Evolutionary conservation across 92 coral and sea anemone species (phyloP).

Genomic region (Porites evermanni): DNA sequence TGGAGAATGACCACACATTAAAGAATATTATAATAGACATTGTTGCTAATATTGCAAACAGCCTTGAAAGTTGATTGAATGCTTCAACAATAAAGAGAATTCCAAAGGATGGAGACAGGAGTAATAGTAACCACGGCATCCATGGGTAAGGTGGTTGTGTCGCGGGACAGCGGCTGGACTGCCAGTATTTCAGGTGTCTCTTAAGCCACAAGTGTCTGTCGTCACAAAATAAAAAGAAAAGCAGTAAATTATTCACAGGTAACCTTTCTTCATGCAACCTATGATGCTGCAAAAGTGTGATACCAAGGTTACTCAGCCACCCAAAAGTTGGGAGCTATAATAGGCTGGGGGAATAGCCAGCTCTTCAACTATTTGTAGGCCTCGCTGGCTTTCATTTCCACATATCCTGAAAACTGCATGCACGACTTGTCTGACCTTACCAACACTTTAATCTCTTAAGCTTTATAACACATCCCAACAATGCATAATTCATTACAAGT

Average conservation of each 20-base stretch:
- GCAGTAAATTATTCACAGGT: not conserved
- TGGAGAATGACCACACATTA: slow-evolving; percentile 71
- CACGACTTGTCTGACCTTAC: too few relatives aligned
- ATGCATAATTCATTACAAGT: too few relatives aligned
- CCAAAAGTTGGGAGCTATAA: too few relatives aligned
- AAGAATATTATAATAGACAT: slow-evolving; percentile 40
- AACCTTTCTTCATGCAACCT: not conserved
- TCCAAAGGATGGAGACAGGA: slow-evolving; percentile 64
- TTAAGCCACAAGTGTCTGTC: slow-evolving; percentile 77
- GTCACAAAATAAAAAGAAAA: not conserved
- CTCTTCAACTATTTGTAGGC: too few relatives aligned
- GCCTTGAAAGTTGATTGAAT: slow-evolving; percentile 51
- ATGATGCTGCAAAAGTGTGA: not conserved
- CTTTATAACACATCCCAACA: too few relatives aligned
- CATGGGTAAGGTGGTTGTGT: slow-evolving; percentile 70
- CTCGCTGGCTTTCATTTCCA: too few relatives aligned
- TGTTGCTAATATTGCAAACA: slow-evolving; percentile 48
- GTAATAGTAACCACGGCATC: slow-evolving; percentile 83
- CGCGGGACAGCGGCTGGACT: slow-evolving; percentile 72
- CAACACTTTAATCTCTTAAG: too few relatives aligned
- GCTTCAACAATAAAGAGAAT: slow-evolving; percentile 54
- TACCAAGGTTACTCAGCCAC: too few relatives aligned
- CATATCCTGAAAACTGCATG: too few relatives aligned
- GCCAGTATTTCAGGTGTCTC: slow-evolving; percentile 80
- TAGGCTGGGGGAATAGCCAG: too few relatives aligned